Conservation (phyloP, 2,113 vertebrate species). For the Cathartes aura region DNA sequence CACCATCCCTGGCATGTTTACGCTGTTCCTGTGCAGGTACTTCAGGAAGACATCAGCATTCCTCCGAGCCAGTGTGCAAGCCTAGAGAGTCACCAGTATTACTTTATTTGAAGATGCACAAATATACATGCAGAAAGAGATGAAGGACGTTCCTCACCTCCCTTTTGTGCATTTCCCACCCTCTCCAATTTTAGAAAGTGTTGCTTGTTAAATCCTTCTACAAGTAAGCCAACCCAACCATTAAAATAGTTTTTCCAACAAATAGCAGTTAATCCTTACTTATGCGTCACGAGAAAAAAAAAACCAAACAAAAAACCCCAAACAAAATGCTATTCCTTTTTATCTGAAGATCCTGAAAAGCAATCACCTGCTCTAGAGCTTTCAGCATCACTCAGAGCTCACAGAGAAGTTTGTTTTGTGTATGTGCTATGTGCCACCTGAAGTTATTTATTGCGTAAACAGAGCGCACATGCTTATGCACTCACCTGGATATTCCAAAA, state of each 20-base stretch:
- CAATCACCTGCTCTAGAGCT: not conserved
- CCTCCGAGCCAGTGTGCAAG: slow-evolving; percentile 92
- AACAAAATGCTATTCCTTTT: not conserved
- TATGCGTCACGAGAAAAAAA: not conserved
- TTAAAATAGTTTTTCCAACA: not conserved
- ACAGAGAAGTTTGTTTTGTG: not conserved
- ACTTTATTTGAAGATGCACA: not conserved
- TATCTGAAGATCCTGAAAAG: not conserved
- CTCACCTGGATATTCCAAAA: not conserved
- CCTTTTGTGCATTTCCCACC: not conserved
- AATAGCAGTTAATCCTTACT: not conserved
- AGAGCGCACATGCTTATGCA: not conserved
- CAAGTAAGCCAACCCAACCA: not conserved
- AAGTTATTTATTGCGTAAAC: not conserved
- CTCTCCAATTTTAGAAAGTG: not conserved
- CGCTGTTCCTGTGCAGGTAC: slow-evolving; percentile 97
- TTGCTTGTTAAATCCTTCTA: not conserved
- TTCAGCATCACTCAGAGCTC: not conserved
- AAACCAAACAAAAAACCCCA: not conserved
- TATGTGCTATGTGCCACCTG: not conserved
- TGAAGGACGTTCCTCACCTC: not conserved
- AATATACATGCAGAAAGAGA: not conserved
- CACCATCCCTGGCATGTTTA: slow-evolving; percentile 98
- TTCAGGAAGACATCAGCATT: slow-evolving; percentile 98
- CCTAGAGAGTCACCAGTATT: slow-evolving; percentile 72